These are phyloP conservation scores for Colletes gigas DNA, from an alignment of 1,140 invertebrate genomes.

Conservation along the genomic window DNA sequence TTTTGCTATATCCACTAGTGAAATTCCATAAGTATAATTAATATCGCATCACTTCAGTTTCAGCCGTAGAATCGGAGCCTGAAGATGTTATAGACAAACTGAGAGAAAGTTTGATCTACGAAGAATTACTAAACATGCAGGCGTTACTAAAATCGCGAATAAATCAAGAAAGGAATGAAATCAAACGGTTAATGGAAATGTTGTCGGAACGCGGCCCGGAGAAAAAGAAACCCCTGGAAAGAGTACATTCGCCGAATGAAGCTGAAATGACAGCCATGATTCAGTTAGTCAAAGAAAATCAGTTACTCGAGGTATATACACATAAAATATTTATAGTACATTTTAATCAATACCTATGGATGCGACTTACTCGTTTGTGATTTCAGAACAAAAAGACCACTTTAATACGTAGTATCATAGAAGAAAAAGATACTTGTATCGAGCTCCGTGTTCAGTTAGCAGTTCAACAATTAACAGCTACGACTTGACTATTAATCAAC, in stretches of 20 bases:
- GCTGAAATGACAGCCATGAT: conserved; percentile 79
- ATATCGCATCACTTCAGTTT: background rate
- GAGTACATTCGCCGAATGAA: conserved; percentile 80
- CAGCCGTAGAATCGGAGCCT: conserved; percentile 75
- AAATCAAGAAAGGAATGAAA: conserved; percentile 85
- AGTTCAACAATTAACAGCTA: conserved; percentile 81
- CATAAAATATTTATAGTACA: background rate
- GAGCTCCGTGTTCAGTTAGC: conserved; percentile 85
- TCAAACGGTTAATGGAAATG: conserved; percentile 84
- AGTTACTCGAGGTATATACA: conserved; percentile 81
- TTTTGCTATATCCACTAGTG: too few species aligned
- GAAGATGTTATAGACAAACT: conserved; percentile 82
- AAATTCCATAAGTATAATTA: too few species aligned
- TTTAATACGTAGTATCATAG: conserved; percentile 84
- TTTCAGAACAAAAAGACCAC: conserved; percentile 83
- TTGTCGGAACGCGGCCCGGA: conserved; percentile 79
- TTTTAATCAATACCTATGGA: background rate
- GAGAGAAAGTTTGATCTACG: conserved; percentile 84
- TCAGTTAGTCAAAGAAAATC: conserved; percentile 84
- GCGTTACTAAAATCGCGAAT: conserved; percentile 85
- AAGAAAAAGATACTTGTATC: conserved; percentile 85
- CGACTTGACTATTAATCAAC: conserved; percentile 58
- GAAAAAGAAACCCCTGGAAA: conserved; percentile 79
- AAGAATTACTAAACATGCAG: conserved; percentile 86
- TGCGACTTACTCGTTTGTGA: background rate